Conservation (phyloP, 2,888 invertebrate species). For the Gibbula magus region DNA sequence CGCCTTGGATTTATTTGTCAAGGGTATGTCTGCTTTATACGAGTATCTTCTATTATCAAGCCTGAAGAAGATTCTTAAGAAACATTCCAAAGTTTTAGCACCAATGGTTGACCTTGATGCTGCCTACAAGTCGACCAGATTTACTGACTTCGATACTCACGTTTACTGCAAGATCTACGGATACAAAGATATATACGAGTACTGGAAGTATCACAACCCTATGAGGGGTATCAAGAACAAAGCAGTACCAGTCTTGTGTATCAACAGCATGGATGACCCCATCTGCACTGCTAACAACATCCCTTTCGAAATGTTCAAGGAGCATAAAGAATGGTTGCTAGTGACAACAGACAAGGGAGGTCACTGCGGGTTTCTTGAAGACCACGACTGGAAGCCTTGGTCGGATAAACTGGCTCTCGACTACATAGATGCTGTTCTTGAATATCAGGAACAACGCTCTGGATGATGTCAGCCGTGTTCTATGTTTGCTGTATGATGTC, state of each 20-base stretch:
- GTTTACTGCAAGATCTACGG: slow-evolving; percentile 42
- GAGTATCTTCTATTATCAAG: slow-evolving; percentile 29
- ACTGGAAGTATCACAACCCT: slow-evolving; percentile 57
- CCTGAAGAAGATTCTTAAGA: slow-evolving; percentile 37
- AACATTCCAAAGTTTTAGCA: slow-evolving; percentile 37
- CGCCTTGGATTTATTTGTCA: slow-evolving; percentile 19
- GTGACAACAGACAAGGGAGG: slow-evolving; percentile 64
- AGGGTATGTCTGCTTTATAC: slow-evolving; percentile 23
- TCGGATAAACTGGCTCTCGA: slow-evolving; percentile 59
- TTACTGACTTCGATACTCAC: slow-evolving; percentile 39
- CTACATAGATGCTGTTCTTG: slow-evolving; percentile 55
- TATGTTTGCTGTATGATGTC: too few relatives aligned
- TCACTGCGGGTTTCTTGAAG: slow-evolving; percentile 68
- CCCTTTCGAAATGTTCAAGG: slow-evolving; percentile 64
- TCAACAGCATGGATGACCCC: slow-evolving; percentile 54
- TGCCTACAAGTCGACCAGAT: slow-evolving; percentile 28
- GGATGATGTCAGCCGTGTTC: too few relatives aligned
- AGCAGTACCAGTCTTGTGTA: slow-evolving; percentile 47
- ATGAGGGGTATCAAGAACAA: slow-evolving; percentile 50
- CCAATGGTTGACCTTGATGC: slow-evolving; percentile 36
- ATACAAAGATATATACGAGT: slow-evolving; percentile 35
- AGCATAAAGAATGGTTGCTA: slow-evolving; percentile 68
- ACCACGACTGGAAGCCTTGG: slow-evolving; percentile 51
- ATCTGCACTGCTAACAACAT: slow-evolving; percentile 56
- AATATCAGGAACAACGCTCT: background rate